phyloP scores from a whole-genome alignment of 2,797 vertebrate species.

The Fistularia tabacaria region DNA sequence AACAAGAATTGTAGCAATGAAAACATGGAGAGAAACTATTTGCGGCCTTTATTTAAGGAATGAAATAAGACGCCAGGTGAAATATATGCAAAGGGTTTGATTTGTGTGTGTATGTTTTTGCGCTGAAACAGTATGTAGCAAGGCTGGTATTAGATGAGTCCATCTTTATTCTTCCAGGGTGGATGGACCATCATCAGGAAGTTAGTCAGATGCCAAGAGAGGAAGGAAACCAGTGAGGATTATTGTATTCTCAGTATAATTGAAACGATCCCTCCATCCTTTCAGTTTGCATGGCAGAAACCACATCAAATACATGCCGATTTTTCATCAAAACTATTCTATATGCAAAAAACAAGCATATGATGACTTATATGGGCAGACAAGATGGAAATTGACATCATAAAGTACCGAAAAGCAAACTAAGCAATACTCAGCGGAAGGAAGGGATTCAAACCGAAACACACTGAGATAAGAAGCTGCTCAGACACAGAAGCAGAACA shows the following conservation, averaged over 20 bases:
- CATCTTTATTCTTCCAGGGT: too few relatives aligned
- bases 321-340: background rate
- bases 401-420: background rate
- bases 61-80: too few relatives aligned
- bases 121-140: too few relatives aligned
- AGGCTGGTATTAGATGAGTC: too few relatives aligned
- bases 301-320: background rate
- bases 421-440: background rate
- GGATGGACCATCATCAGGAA: constrained; percentile 6
- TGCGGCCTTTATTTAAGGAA: background rate
- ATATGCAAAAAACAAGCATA: background rate
- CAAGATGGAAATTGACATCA: constrained; percentile 12
- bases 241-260: constrained; percentile 41
- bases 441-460: constrained; percentile 16
- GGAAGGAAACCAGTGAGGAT: constrained; percentile 20
- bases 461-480: constrained; percentile 18
- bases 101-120: too few relatives aligned
- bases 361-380: background rate
- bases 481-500: constrained; percentile 40
- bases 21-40: background rate
- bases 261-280: constrained; percentile 5
- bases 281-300: constrained; percentile 7
- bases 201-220: constrained; percentile 21
- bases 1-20: constrained; percentile 12
- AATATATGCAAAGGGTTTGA: too few relatives aligned